Percentiles rank a stretch among this genome's conserved stretches.
phyloP scores from a whole-genome alignment of 2,797 vertebrate species.

The Brachyrhaphis roseni region DNA sequence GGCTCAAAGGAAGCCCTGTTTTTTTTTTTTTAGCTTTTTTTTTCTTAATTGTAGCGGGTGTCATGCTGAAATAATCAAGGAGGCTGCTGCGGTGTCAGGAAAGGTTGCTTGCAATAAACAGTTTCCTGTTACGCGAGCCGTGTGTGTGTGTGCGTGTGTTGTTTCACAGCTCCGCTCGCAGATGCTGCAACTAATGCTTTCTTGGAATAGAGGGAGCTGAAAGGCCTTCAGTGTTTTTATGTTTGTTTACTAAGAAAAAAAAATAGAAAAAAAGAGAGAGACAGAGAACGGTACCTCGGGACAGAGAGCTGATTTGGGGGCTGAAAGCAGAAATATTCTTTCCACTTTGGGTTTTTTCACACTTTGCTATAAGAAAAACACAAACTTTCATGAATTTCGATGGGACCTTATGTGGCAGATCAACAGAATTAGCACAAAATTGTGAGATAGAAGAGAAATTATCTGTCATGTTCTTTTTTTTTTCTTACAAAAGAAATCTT shows the following conservation, averaged over 20 bases:
- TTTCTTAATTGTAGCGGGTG: constrained; percentile 54
- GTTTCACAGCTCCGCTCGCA: constrained; percentile 43
- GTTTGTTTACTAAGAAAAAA: constrained; percentile 20
- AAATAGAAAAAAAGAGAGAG: background rate
- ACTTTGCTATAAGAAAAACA: background rate
- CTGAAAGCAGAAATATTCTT: background rate
- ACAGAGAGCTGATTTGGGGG: background rate
- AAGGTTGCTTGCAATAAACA: constrained; percentile 58
- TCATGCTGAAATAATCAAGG: constrained; percentile 60
- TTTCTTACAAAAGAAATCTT: background rate
- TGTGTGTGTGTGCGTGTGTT: constrained; percentile 28
- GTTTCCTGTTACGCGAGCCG: constrained; percentile 47
- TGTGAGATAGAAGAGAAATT: background rate
- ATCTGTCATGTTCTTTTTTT: too few relatives aligned
- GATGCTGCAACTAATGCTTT: constrained; percentile 7
- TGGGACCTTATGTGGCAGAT: background rate
- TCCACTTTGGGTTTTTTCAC: background rate
- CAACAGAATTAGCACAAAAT: background rate
- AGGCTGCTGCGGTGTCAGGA: constrained; percentile 44
- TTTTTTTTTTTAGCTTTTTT: constrained; percentile 2
- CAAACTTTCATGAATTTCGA: background rate
- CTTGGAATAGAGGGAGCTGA: background rate
- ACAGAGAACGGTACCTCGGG: background rate
- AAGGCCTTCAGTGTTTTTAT: background rate
- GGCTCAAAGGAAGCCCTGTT: constrained; percentile 49